A percentile compares a stretch with the other conserved stretches of the same genome.
Evolutionary conservation across 2,888 invertebrate genomes (phyloP).

Genomic region (Lamellibrachia satsuma): DNA sequence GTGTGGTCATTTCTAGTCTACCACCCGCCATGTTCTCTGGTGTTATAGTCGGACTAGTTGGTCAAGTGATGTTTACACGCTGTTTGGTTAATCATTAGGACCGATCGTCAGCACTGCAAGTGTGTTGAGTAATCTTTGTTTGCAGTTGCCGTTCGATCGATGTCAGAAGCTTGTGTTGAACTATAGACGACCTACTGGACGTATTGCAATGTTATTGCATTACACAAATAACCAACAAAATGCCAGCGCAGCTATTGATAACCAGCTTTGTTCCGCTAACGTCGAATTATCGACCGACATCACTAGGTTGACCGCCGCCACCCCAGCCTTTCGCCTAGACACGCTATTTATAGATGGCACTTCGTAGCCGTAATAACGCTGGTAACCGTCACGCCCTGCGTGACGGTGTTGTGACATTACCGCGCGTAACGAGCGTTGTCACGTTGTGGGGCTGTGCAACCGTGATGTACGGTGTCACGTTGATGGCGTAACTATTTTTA

Average conservation of each 20-base stretch:
- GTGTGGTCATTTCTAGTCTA: background rate
- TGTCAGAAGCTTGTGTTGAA: background rate
- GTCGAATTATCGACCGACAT: background rate
- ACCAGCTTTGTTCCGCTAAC: background rate
- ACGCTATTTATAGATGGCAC: background rate
- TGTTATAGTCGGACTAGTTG: background rate
- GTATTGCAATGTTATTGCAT: conserved; percentile 1
- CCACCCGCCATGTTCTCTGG: background rate
- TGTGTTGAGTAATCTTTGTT: background rate
- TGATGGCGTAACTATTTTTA: background rate
- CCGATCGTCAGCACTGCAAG: background rate
- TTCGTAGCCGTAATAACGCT: background rate
- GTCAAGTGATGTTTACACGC: background rate
- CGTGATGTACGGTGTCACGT: background rate
- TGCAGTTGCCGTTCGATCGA: background rate
- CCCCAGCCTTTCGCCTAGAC: background rate
- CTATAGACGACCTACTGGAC: background rate
- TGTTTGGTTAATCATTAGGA: background rate
- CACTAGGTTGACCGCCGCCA: background rate
- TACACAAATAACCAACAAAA: background rate
- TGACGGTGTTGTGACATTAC: background rate
- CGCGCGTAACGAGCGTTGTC: background rate
- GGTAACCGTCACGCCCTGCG: background rate
- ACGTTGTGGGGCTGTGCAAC: background rate
- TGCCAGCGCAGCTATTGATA: background rate